Base-by-base conservation (phyloP, 2,888 invertebrate species). In the Boloria euphrosyne region DNA sequence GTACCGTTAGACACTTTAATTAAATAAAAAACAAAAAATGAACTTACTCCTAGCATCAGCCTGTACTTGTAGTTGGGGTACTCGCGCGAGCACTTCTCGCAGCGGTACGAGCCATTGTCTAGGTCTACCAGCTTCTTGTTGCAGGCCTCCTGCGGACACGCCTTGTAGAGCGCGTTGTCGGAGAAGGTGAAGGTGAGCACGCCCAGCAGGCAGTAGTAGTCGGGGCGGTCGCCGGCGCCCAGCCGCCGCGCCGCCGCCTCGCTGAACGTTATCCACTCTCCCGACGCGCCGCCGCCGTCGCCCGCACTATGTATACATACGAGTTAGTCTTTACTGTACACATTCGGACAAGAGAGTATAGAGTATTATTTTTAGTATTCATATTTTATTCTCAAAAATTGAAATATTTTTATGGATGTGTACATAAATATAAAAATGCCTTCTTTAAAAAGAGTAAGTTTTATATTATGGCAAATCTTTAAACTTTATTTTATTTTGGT, bases 101-200 rank as follows among this genome's bases (percentile, higher is more conserved):
- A 99, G 62, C 98, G 93, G 87, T 95, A 99, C 80, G 95, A 93
- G 0, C 97, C 97, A 78, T 97, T 97, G 71, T 96, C 95, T 78
- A 96, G 94, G 84, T 99, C 98, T 10, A 97, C 91, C 0, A 99
- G 93, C 87, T 99, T 99, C 87, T 99, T 99, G 83, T 98, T 98
- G 87, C 99, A 99, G 61, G 95, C 95, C 1, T 96, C 94, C 59
- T 94, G 93, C 0, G 98, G 96, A 76, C 99, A 99, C 0, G 99
- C 96, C 89, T 96, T 96, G 87, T 99, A 99, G 62, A 98, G 88
- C 4, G 96, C 94, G 84, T 97, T 98, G 69, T 98, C 97, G 7
- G 95, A 93, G 78, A 95, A 95, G 17, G 98, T 93, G 78, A 96
- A 93, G 54, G 96, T 94, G 38, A 98, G 93, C 0, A 95, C 95